phyloP scores from a whole-genome alignment of 2,888 invertebrate species.

The Falcaria lacertinaria region DNA sequence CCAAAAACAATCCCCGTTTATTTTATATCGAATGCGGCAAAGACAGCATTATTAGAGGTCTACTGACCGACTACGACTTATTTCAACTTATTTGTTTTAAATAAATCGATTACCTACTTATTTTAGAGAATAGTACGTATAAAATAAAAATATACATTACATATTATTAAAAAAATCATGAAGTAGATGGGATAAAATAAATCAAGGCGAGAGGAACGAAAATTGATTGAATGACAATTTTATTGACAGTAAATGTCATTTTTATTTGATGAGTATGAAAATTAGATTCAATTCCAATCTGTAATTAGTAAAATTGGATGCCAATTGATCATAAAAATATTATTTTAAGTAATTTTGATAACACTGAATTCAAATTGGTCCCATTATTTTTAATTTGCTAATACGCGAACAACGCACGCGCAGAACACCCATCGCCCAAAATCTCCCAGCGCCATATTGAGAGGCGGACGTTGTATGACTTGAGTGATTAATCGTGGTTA shows the following conservation, averaged over 20 bases:
- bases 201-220: neutral
- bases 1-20: too few species aligned
- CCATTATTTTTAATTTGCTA: slow-evolving; percentile 61
- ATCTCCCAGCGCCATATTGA: slow-evolving; percentile 87
- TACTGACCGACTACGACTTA: too few species aligned
- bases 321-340: slow-evolving; percentile 30
- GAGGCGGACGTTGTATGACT: slow-evolving; percentile 85
- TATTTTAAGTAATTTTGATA: slow-evolving; percentile 31
- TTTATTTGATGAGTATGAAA: slow-evolving; percentile 63
- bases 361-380: slow-evolving; percentile 39
- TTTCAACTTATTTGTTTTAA: too few species aligned
- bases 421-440: slow-evolving; percentile 78
- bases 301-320: slow-evolving; percentile 35
- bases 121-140: too few species aligned
- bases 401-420: slow-evolving; percentile 76
- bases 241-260: slow-evolving; percentile 53
- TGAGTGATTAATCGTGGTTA: slow-evolving; percentile 78
- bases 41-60: too few species aligned
- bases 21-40: too few species aligned
- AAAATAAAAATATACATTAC: too few species aligned
- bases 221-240: slow-evolving; percentile 9
- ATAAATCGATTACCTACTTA: too few species aligned
- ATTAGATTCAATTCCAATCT: slow-evolving; percentile 50
- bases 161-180: too few species aligned
- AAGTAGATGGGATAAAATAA: neutral